Evolutionary conservation across 1,140 invertebrate genomes (phyloP), one percentile per base, ranked within the genome.

Genomic region (Apis florea): DNA sequence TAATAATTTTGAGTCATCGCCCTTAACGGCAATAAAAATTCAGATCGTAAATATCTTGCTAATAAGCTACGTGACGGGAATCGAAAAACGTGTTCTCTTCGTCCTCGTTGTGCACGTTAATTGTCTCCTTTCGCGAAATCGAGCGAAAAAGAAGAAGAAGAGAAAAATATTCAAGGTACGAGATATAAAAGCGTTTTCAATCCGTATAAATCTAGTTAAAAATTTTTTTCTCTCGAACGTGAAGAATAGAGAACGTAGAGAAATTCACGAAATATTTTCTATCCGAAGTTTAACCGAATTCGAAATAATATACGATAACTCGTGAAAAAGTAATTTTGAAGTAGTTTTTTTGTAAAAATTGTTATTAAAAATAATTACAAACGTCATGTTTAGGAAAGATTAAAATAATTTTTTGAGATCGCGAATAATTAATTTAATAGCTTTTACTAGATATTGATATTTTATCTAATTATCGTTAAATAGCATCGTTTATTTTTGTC

Each of bases 1-100:
- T 84, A 85, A 89, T 89, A 90, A 91, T 91, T 90, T 89, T 67
- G 71, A 90, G 76, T 90, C 89, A 88, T 90, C 78, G 76, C 69
- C 81, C 75, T 88, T 90, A 85, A 86, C 79, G 74, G 64, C 82
- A 88, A 85, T 70, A 89, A 90, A 83, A 88, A 84, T 87, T 86
- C 81, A 67, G 74, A 75, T 82, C 88, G 86, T 92, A 90, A 92
- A 91, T 92, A 90, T 85, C 70, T 77, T 64, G 77, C 83, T 91
- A 91, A 92, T 91, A 91, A 91, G 89, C 64, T 90, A 85, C 79
- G 83, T 84, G 79, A 63, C 53, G 79, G 73, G 82, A 86, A 89
- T 88, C 51, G 21, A 59, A 73, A 56, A 76, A 64, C 54, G 61
- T 26, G 54, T 40, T 40, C 64, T 40, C 40, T 13, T 26, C 53